phyloP scores from a whole-genome alignment of 2,888 invertebrate species.

The Xylota segnis region DNA sequence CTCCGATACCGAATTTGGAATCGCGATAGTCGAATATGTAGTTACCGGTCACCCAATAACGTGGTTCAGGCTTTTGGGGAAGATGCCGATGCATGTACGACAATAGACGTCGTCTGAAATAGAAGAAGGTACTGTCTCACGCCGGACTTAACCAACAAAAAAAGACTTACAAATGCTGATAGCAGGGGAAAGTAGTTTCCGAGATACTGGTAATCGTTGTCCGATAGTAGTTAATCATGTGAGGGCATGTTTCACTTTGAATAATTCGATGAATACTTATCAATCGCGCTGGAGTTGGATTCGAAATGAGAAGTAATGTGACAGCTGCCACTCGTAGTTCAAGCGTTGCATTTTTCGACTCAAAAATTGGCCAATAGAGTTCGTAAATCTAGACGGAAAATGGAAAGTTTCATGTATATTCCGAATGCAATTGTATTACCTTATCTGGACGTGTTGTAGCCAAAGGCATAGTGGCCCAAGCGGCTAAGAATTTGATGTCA shows the following conservation, averaged over 20 bases:
- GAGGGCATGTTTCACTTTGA: constrained; percentile 86
- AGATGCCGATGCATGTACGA: constrained; percentile 88
- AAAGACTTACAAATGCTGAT: constrained; percentile 87
- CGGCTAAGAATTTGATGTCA: constrained; percentile 87
- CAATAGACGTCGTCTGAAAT: constrained; percentile 86
- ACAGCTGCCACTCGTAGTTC: constrained; percentile 89
- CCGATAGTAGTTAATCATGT: constrained; percentile 89
- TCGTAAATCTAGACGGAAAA: constrained; percentile 85
- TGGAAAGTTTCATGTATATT: constrained; percentile 12
- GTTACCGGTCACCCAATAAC: constrained; percentile 89
- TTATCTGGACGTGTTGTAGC: constrained; percentile 85
- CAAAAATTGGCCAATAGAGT: constrained; percentile 89
- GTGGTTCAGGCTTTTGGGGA: constrained; percentile 85
- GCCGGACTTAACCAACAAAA: background rate
- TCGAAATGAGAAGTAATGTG: constrained; percentile 87
- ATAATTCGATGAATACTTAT: constrained; percentile 90
- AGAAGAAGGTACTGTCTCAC: background rate
- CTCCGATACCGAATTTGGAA: constrained; percentile 86
- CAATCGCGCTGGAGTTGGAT: constrained; percentile 88
- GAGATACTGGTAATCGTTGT: constrained; percentile 89
- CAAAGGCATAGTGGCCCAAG: constrained; percentile 87
- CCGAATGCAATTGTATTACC: constrained; percentile 79
- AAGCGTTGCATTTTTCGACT: constrained; percentile 88
- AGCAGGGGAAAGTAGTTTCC: constrained; percentile 88
- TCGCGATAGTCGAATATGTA: constrained; percentile 90